Evolutionary conservation across 2,888 invertebrate species (phyloP).

Genomic region (Ochropleura leucogaster): DNA sequence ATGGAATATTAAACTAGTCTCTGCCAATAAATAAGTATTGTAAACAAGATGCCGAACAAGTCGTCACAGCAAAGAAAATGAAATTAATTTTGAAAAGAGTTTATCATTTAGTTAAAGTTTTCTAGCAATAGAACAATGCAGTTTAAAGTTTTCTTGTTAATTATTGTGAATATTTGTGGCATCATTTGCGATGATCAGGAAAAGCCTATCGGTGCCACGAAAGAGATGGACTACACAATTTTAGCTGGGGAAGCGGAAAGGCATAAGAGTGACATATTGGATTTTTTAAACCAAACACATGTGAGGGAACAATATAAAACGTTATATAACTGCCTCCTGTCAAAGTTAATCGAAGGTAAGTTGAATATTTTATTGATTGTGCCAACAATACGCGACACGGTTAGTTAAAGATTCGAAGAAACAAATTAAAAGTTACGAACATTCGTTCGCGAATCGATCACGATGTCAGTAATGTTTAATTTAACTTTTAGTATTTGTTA

Average conservation of each 20-base stretch:
- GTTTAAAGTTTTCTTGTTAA: conserved; percentile 45
- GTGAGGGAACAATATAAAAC: conserved; percentile 78
- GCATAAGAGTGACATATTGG: conserved; percentile 79
- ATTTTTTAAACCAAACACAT: conserved; percentile 77
- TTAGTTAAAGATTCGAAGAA: conserved; percentile 50
- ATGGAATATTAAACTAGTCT: conserved; percentile 17
- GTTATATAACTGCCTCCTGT: conserved; percentile 77
- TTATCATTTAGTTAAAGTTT: conserved; percentile 4
- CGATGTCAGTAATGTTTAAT: conserved; percentile 44
- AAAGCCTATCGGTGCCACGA: conserved; percentile 62
- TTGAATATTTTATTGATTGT: conserved; percentile 1
- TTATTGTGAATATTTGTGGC: conserved; percentile 40
- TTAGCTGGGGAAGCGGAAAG: conserved; percentile 81
- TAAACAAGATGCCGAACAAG: conserved; percentile 36
- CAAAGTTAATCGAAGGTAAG: conserved; percentile 76
- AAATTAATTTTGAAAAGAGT: conserved; percentile 24
- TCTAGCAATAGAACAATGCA: conserved; percentile 45
- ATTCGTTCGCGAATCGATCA: conserved; percentile 37
- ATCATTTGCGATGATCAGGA: conserved; percentile 53
- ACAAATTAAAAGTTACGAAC: conserved; percentile 54
- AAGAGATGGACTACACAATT: conserved; percentile 79
- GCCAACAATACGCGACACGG: conserved; percentile 36
- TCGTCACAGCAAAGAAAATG: conserved; percentile 35
- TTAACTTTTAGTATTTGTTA: conserved; percentile 47
- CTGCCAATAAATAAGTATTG: neutral